Evolutionary conservation across 2,888 invertebrate genomes (phyloP), one percentile per base, ranked within the genome.

Genomic region (Coenonympha arcania): DNA sequence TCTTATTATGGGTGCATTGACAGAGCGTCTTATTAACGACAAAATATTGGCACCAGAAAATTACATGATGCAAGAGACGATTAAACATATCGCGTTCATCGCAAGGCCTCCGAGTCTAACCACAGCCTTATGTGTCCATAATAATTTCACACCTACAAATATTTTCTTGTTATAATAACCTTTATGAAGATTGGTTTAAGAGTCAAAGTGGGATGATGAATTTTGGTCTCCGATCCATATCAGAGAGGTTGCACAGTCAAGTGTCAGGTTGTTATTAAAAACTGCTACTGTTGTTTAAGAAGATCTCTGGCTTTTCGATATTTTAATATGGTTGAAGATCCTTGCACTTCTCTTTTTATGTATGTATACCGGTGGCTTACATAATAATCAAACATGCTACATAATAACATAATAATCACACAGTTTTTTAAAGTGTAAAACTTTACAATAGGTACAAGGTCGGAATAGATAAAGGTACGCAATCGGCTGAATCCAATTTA

Each of bases 31-130:
- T 33, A 39, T 48, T 52, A 52, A 52, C 47, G 42, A 36, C 20
- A 50, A 33, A 41, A 37, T 48, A 43, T 43, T 30, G 44, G 34
- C 36, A 43, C 24, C 49, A 43, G 51, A 42, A 43, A 52, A 52
- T 43, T 52, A 44, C 43, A 5, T 37, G 43, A 39, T 34, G 51
- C 47, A 41, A 42, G 39, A 43, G 19, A 5, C 26, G 47, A 52
- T 49, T 39, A 49, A 43, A 37, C 26, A 6, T 47, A 37, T 20
- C 43, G 43, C 39, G 42, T 52, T 9, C 43, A 48, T 48, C 47
- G 13, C 31, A 41, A 45, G 31, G 43, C 31, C 42, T 43, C 16
- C 16, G 20, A 49, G 43, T 37, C 49, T 43, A 3, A 31, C 30
- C 37, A 18, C 31, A 31, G 24, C 42, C 42, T 46, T 46, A 36